Conservation (phyloP, 2,888 invertebrate genomes). For the Acronicta leporina region DNA sequence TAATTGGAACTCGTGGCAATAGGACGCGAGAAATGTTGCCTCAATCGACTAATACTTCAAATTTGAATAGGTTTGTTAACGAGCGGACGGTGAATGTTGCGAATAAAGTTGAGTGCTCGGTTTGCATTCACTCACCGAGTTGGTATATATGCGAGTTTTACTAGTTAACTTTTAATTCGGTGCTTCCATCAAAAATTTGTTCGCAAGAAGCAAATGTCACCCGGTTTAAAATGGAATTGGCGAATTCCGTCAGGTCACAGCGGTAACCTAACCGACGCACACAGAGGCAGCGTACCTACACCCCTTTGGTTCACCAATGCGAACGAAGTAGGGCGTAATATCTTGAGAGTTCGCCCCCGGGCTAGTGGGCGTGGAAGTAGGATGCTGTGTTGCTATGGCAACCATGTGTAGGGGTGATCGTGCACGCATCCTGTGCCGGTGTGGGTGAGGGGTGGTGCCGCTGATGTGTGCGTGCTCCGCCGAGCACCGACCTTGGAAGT, state of each 20-base stretch:
- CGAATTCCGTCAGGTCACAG: conserved; percentile 69
- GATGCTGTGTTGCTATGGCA: conserved; percentile 90
- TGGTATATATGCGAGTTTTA: conserved; percentile 48
- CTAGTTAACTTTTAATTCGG: conserved; percentile 61
- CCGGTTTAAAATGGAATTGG: conserved; percentile 67
- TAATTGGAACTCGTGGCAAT: conserved; percentile 87
- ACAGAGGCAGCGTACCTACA: conserved; percentile 76
- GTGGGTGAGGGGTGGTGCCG: conserved; percentile 71
- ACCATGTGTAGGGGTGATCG: conserved; percentile 85
- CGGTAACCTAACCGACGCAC: conserved; percentile 76
- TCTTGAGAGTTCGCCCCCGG: conserved; percentile 88
- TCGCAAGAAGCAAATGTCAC: conserved; percentile 57
- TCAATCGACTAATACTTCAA: conserved; percentile 88
- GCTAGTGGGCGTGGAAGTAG: conserved; percentile 89
- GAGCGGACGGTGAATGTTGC: conserved; percentile 85
- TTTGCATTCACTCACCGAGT: conserved; percentile 69
- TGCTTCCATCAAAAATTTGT: conserved; percentile 59
- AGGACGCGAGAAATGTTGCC: conserved; percentile 86
- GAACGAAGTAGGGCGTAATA: conserved; percentile 88
- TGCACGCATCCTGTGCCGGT: conserved; percentile 73
- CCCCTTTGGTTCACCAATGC: conserved; percentile 87
- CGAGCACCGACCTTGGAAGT: conserved; percentile 81
- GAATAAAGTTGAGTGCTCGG: conserved; percentile 73
- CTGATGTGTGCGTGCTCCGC: conserved; percentile 63
- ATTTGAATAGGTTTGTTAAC: conserved; percentile 87